A percentile compares a stretch with the other conserved stretches of the same genome.
phyloP scores from a whole-genome alignment of 2,888 invertebrate genomes.

The Acanthopleura granulata region DNA sequence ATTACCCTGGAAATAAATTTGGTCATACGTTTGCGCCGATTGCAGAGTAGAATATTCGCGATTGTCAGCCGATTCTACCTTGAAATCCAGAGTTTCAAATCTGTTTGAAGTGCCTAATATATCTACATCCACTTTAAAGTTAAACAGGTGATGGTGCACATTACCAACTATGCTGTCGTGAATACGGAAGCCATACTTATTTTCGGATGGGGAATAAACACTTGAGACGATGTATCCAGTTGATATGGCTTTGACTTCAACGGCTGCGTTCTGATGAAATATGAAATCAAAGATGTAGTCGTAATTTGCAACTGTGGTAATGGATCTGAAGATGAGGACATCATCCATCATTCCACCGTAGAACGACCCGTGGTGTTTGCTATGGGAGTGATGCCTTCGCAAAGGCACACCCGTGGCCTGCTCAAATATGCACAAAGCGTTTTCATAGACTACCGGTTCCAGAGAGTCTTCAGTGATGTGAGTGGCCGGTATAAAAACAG shows the following conservation, averaged over 20 bases:
- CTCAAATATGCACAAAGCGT: slow-evolving; percentile 54
- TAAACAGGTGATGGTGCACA: slow-evolving; percentile 57
- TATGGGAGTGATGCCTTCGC: slow-evolving; percentile 40
- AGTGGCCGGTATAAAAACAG: slow-evolving; percentile 43
- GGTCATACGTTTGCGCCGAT: slow-evolving; percentile 26
- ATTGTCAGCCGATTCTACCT: slow-evolving; percentile 22
- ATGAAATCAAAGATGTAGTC: slow-evolving; percentile 60
- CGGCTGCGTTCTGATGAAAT: slow-evolving; percentile 56
- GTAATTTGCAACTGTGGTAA: slow-evolving; percentile 52
- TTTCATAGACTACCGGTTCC: slow-evolving; percentile 25
- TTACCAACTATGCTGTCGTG: slow-evolving; percentile 45
- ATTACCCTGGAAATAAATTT: slow-evolving; percentile 35
- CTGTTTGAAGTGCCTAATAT: slow-evolving; percentile 54
- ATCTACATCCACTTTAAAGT: slow-evolving; percentile 55
- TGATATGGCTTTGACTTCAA: slow-evolving; percentile 45
- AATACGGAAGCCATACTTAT: slow-evolving; percentile 46
- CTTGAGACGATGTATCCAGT: slow-evolving; percentile 56
- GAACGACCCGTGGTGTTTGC: slow-evolving; percentile 23
- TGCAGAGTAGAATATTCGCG: slow-evolving; percentile 6
- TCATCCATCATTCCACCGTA: slow-evolving; percentile 53
- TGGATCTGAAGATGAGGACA: slow-evolving; percentile 47
- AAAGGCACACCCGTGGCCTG: slow-evolving; percentile 47
- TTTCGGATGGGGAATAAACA: slow-evolving; percentile 33
- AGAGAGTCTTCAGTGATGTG: slow-evolving; percentile 28
- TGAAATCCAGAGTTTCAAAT: slow-evolving; percentile 54